Evolutionary conservation across 2,113 vertebrate genomes (phyloP).

Genomic region (Lycaon pictus): DNA sequence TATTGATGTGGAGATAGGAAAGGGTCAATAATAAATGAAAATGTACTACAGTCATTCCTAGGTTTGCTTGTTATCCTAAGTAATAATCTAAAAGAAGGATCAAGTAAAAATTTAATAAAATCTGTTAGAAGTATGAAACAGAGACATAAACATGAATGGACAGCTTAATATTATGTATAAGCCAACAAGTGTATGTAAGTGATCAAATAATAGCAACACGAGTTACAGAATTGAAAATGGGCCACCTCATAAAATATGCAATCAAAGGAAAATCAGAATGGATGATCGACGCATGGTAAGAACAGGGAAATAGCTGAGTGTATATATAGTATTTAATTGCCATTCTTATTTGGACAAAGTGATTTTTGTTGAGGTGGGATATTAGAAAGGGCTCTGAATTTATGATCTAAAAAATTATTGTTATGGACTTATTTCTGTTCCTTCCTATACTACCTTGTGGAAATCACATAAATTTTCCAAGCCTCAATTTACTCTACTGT

Average conservation of each 20-base stretch:
- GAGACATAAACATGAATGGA: not conserved
- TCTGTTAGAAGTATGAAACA: not conserved
- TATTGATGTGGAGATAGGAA: not conserved
- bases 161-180: not conserved
- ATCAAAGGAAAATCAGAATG: not conserved
- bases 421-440: not conserved
- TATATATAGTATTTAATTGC: not conserved
- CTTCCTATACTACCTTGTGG: not conserved
- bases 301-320: not conserved
- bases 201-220: not conserved
- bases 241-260: not conserved
- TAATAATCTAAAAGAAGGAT: not conserved
- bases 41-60: not conserved
- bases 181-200: not conserved
- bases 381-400: not conserved
- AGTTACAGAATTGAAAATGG: not conserved
- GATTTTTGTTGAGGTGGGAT: not conserved
- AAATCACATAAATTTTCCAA: not conserved
- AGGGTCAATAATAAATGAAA: not conserved
- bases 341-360: not conserved
- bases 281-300: not conserved
- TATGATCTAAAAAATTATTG: not conserved
- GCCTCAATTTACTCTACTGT: not conserved
- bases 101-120: slow-evolving; percentile 46
- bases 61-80: not conserved